Base-by-base conservation (phyloP, 2,888 invertebrate species). In the Marasmarcha lunaedactyla region DNA sequence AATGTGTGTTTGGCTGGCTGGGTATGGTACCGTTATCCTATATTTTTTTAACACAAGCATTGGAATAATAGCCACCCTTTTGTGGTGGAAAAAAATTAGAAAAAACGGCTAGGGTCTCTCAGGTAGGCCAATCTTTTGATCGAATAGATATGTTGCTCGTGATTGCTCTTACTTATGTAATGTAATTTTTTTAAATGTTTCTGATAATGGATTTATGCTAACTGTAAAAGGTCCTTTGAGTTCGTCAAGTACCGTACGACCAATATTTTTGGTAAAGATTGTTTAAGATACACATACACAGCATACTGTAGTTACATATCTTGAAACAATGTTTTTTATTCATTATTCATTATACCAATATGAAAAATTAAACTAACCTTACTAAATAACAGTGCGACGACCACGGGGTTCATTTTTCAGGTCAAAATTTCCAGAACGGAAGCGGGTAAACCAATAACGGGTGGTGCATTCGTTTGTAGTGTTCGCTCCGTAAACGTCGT, bases 111-210 rank as follows among this genome's bases (percentile, higher is more conserved):
- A 48, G 59, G 67, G 63, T 58, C 54, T 48, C 46, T 69, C 81
- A 81, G 81, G 81, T 81, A 83, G 64, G 66, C 71, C 64, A 73
- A 76, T 71, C 69, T 64, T 53, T 63, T 53, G 71, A 77, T 78
- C 68, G 57, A 64, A 59, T 54, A 66, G 73, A 76, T n/a, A n/a
- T 78, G 69, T 67, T 59, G 55, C 56, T 55, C 49, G 50, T 58
- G 63, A 69, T 70, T 61, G 60, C 62, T 59, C 59, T 63, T n/a
- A n/a, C n/a, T n/a, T 66, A 64, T 58, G 65, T 70, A 69, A 68
- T 63, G 54, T 20, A 7, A 20, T 55, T 47, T 43, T 57, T 62
- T 58, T 55, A 63, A 58, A 54, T 59, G 51, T 61, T 58, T 55
- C 54, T 44, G 52, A 54, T 64, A 58, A 55, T 30, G n/a, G 30